A percentile compares a stretch with the other conserved stretches of the same genome.
Conservation (phyloP, 2,797 vertebrate species). For the Sphaeramia orbicularis region DNA sequence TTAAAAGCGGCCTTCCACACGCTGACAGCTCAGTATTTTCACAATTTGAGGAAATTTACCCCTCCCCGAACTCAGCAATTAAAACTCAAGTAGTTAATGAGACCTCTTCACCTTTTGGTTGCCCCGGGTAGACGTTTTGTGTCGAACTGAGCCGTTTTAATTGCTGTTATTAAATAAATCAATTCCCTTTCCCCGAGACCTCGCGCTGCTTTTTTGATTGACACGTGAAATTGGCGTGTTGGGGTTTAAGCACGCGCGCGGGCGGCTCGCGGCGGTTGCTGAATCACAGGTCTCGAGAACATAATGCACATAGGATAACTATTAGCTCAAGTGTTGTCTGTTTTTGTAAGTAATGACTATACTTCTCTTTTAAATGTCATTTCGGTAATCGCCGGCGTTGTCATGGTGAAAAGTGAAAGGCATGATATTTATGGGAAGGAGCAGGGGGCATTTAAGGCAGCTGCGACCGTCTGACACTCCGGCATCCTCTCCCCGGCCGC, state of each 20-base stretch:
- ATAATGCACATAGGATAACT: slow-evolving; percentile 76
- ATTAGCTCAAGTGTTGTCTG: slow-evolving; percentile 78
- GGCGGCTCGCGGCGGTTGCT: slow-evolving; percentile 6
- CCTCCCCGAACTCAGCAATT: slow-evolving; percentile 86
- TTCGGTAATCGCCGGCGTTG: slow-evolving; percentile 80
- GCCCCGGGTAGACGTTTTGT: slow-evolving; percentile 79
- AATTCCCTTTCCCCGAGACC: slow-evolving; percentile 69
- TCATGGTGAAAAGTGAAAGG: slow-evolving; percentile 83
- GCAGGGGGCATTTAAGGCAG: slow-evolving; percentile 73
- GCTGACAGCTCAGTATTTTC: slow-evolving; percentile 68
- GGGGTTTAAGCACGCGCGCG: slow-evolving; percentile 60
- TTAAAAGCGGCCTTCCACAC: slow-evolving; percentile 38
- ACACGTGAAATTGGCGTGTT: slow-evolving; percentile 78
- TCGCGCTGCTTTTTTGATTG: slow-evolving; percentile 77
- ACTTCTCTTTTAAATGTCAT: slow-evolving; percentile 79
- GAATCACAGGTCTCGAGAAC: slow-evolving; percentile 73
- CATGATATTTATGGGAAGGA: slow-evolving; percentile 81
- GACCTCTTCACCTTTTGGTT: slow-evolving; percentile 87
- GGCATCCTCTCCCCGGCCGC: slow-evolving; percentile 23
- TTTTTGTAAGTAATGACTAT: slow-evolving; percentile 81
- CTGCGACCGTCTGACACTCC: slow-evolving; percentile 46
- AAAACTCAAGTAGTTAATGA: slow-evolving; percentile 90
- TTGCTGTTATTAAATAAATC: slow-evolving; percentile 92
- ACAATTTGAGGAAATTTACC: slow-evolving; percentile 85
- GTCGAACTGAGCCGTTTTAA: slow-evolving; percentile 87